Conservation (phyloP, 2,797 vertebrate species). For the Micropoecilia bifurca region DNA sequence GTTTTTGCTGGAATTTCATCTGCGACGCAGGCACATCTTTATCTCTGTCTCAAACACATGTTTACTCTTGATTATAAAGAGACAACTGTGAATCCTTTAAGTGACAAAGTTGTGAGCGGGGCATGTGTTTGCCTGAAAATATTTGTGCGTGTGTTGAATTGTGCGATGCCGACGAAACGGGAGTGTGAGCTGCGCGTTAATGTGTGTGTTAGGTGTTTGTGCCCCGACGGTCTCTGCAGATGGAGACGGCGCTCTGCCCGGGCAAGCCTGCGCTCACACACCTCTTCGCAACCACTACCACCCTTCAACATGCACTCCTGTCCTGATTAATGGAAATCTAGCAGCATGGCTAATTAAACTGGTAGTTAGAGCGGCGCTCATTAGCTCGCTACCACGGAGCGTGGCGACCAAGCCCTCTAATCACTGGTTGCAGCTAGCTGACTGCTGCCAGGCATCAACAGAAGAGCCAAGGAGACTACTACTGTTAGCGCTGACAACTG, state of each 20-base stretch:
- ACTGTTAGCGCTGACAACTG: slow-evolving; percentile 82
- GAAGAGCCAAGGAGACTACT: slow-evolving; percentile 69
- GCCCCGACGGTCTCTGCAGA: slow-evolving; percentile 76
- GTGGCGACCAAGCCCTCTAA: slow-evolving; percentile 65
- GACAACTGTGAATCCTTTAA: slow-evolving; percentile 83
- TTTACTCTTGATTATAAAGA: slow-evolving; percentile 82
- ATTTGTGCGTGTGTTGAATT: slow-evolving; percentile 77
- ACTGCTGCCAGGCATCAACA: slow-evolving; percentile 58
- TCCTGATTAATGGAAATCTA: slow-evolving; percentile 86
- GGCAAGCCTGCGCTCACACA: slow-evolving; percentile 79
- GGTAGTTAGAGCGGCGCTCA: slow-evolving; percentile 83
- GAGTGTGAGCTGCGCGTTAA: slow-evolving; percentile 70
- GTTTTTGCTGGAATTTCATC: slow-evolving; percentile 80
- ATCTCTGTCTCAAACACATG: slow-evolving; percentile 81
- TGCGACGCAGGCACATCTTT: slow-evolving; percentile 80
- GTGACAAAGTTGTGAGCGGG: slow-evolving; percentile 80
- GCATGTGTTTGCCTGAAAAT: slow-evolving; percentile 81
- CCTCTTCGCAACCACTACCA: slow-evolving; percentile 42
- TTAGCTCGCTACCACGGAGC: slow-evolving; percentile 76
- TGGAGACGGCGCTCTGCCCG: slow-evolving; percentile 80
- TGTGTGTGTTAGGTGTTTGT: slow-evolving; percentile 76
- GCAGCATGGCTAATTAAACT: slow-evolving; percentile 84
- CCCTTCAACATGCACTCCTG: slow-evolving; percentile 60
- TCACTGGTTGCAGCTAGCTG: slow-evolving; percentile 64
- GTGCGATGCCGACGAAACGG: slow-evolving; percentile 67